Base-by-base conservation (phyloP, 2,113 vertebrate species). In the Actinemys pallida region DNA sequence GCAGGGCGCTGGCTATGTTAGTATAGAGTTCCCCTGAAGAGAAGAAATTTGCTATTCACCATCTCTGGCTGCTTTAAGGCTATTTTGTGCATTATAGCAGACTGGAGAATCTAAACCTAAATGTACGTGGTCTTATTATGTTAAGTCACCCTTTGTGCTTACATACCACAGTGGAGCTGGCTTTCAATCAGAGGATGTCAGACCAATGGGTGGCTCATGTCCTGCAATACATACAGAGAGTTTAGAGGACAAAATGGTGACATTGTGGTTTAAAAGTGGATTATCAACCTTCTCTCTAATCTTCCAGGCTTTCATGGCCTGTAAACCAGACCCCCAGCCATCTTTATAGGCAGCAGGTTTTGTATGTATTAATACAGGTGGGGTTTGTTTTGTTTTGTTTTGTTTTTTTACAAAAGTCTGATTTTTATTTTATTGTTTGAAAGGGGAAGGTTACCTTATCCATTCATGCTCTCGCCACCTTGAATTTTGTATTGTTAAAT, bases 381-480 rank as follows among this genome's bases (percentile, higher is more conserved):
- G 56, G 56, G 56, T 57, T 57, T 57, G 22, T 57, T 57, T 57
- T 56, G 20, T 57, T 27, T 56, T 56, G 52, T 53, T 59, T 29
- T 59, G 39, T 39, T 39, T 42, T 42, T 42, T 62, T 65, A n/a
- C 14, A 35, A 35, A 65, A 19, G 31, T 65, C 62, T 65, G 14
- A 65, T n/a, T n/a, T 65, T 65, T 65, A n/a, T n/a, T 65, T 65
- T n/a, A 65, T 56, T 95, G 93, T 94, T 78, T 87, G 24, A 5
- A 76, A 35, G 57, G 49, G 87, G 14, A 45, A 7, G 5, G 20
- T 84, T 24, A 56, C 42, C 82, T 39, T 49, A 45, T 0, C 0
- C 47, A 12, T 24, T 86, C 39, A 5, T n/a, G 81, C 17, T 88
- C 72, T 92, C 10, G 35, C n/a, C 29, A 81, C 3, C 62, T 56